phyloP scores from a whole-genome alignment of 2,888 invertebrate genomes.

The Eutolmus rufibarbis region DNA sequence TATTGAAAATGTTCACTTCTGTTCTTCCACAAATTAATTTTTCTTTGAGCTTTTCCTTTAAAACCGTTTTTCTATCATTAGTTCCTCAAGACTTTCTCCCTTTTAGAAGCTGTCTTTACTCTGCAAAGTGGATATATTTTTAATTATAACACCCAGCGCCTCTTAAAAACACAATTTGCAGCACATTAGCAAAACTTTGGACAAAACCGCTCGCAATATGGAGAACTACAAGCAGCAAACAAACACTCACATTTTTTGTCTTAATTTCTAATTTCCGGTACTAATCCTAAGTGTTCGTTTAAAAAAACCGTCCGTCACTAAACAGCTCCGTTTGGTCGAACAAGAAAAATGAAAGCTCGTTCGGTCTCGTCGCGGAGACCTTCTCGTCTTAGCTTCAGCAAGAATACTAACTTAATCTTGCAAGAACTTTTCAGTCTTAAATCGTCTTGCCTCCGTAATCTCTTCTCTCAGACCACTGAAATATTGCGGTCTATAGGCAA shows the following conservation, averaged over 20 bases:
- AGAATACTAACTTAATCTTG: constrained; percentile 33
- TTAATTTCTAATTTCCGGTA: constrained; percentile 23
- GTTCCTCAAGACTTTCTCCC: too few relatives aligned
- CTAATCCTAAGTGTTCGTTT: neutral
- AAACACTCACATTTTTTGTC: neutral
- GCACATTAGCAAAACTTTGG: neutral
- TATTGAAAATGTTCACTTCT: too few relatives aligned
- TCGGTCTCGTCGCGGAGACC: constrained; percentile 6
- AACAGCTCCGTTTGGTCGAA: neutral
- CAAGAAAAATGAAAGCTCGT: neutral
- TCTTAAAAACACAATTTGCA: neutral
- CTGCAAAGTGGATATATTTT: neutral
- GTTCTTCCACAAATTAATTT: neutral
- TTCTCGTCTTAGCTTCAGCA: constrained; percentile 25
- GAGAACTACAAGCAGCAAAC: neutral
- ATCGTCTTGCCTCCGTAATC: neutral
- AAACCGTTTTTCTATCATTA: neutral
- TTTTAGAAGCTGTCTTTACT: neutral
- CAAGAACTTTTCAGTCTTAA: constrained; percentile 33
- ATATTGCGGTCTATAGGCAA: neutral
- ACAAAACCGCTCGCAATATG: neutral
- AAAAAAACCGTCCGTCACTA: neutral
- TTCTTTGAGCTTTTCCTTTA: neutral
- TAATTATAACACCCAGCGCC: neutral
- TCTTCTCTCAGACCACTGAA: neutral